Evolutionary conservation across 2,888 invertebrate genomes (phyloP).

Genomic region (Caradrina kadenii): DNA sequence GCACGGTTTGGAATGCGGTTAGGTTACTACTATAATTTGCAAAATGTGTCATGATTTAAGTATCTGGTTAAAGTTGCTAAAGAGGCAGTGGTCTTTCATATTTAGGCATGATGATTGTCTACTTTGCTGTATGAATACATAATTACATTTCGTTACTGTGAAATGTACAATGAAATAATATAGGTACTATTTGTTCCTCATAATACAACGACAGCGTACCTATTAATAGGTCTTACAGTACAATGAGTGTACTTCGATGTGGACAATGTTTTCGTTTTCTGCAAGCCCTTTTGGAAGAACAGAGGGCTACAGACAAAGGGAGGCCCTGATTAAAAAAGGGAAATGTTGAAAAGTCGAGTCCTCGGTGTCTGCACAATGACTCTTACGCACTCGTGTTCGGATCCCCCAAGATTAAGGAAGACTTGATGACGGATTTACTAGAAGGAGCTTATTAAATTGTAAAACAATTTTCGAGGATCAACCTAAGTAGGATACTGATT

Average conservation of each 20-base stretch:
- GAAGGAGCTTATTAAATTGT: constrained; percentile 19
- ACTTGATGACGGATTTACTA: constrained; percentile 35
- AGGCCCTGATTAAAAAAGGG: constrained; percentile 60
- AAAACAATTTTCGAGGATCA: neutral
- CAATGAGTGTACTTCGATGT: neutral
- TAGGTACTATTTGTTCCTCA: neutral
- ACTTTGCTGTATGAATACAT: neutral
- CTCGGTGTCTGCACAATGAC: constrained; percentile 46
- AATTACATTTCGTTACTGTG: neutral
- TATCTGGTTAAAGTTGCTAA: neutral
- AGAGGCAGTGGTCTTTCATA: neutral
- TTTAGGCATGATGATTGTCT: neutral
- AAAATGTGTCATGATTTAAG: neutral
- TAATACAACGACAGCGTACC: neutral
- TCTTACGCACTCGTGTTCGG: constrained; percentile 42
- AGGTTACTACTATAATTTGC: neutral
- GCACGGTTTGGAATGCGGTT: constrained; percentile 3
- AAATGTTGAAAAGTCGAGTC: constrained; percentile 49
- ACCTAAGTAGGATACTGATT: neutral
- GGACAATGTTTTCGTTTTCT: constrained; percentile 32
- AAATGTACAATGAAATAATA: neutral
- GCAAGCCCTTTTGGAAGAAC: constrained; percentile 38
- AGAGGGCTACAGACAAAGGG: constrained; percentile 50
- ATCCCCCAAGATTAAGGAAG: constrained; percentile 48
- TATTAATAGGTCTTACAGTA: neutral